phyloP scores from a whole-genome alignment of 2,797 vertebrate genomes.

The Periparus ater region DNA sequence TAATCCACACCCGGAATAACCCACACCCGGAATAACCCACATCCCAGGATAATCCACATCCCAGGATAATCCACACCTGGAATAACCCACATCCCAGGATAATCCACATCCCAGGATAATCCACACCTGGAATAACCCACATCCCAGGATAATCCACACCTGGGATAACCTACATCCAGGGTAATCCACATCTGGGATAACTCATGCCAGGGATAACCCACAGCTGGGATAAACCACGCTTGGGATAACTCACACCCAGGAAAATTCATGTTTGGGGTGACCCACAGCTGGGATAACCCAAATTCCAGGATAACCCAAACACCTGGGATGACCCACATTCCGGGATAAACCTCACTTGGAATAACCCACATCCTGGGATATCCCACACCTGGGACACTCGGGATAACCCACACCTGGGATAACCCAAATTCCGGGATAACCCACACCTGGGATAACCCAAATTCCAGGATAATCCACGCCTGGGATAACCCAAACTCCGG shows the following conservation, averaged over 20 bases:
- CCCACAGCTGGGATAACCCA: no score
- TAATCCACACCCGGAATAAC: background rate
- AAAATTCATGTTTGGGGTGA: no score
- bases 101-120: background rate
- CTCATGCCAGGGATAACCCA: background rate
- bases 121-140: no score
- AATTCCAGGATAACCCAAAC: no score
- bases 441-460: background rate
- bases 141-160: no score
- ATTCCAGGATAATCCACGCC: rapidly evolving
- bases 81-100: no score
- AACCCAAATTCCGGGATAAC: background rate
- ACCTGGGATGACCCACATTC: background rate
- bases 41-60: no score
- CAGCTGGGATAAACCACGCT: background rate
- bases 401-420: no score
- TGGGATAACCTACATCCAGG: no score
- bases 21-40: background rate
- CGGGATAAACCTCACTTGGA: background rate
- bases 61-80: background rate
- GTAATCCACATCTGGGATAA: background rate
- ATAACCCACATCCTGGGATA: no score
- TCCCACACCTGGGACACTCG: no score
- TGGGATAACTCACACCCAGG: background rate
- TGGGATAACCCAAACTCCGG: background rate